A percentile compares a stretch with the other conserved stretches of the same genome.
Evolutionary conservation across 1,140 invertebrate species (phyloP).

Genomic region (Zaprionus inermis): DNA sequence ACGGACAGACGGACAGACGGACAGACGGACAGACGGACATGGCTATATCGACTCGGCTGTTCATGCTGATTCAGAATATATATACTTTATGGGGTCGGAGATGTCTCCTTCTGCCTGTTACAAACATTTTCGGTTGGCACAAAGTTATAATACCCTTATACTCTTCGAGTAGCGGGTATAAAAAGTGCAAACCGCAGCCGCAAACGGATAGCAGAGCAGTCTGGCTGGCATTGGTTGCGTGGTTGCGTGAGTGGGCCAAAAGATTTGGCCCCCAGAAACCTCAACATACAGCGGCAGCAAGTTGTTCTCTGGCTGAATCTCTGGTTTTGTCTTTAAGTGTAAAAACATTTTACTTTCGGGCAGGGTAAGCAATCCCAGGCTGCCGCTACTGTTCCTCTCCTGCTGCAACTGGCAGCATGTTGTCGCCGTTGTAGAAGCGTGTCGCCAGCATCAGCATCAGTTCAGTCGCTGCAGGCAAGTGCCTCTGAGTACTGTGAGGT

Average conservation of each 20-base stretch:
- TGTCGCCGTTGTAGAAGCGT: constrained; percentile 75
- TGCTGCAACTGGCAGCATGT: constrained; percentile 56
- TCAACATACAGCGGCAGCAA: constrained; percentile 28
- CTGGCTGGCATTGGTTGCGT: constrained; percentile 32
- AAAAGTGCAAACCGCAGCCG: constrained; percentile 79
- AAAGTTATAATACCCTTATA: too few species aligned
- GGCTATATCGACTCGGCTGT: too few species aligned
- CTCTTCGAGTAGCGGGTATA: too few species aligned
- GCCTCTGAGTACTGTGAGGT: constrained; percentile 19
- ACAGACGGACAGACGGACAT: too few species aligned
- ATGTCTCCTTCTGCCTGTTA: too few species aligned
- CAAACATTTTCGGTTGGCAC: too few species aligned
- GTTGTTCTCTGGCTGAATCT: constrained; percentile 67
- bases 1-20: too few species aligned
- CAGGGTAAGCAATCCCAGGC: constrained; percentile 49
- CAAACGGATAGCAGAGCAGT: constrained; percentile 48
- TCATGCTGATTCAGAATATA: too few species aligned
- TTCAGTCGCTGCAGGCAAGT: constrained; percentile 69
- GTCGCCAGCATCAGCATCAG: constrained; percentile 54
- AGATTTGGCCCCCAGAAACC: constrained; percentile 51
- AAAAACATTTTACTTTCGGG: constrained; percentile 81
- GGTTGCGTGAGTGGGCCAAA: constrained; percentile 46
- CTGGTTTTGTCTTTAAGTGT: constrained; percentile 82
- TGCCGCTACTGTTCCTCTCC: neutral
- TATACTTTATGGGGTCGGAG: too few species aligned